Base-by-base conservation (phyloP, 1,140 invertebrate species). In the Telenomus remus region DNA sequence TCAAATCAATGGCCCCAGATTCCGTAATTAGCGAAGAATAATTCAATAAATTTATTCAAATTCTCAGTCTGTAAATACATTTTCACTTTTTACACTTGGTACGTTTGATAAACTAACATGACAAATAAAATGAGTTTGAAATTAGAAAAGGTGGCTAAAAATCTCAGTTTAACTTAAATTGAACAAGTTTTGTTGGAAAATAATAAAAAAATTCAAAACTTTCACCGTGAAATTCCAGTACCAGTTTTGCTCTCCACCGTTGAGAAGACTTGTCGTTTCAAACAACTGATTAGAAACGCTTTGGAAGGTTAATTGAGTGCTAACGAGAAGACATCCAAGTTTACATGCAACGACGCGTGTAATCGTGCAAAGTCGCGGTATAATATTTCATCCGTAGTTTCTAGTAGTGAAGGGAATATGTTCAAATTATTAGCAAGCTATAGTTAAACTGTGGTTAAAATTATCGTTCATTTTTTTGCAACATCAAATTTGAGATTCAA, bases 291-390 rank as follows among this genome's bases (percentile, higher is more conserved):
- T 64, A 64, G 6, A 66, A 63, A 66, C 69, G 79, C 61, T 73
- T 50, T 33, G 46, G 46, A 65, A 79, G 77, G 9, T 80, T 83
- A 83, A 85, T 85, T 84, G 80, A 85, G 83, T 85, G 84, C 81
- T 82, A 84, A 83, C 82, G 81, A 82, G 82, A 49, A 77, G 81
- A 79, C 64, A 77, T 66, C 76, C 72, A 53, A 71, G 48, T 49
- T 63, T 11, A 56, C 55, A 49, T 56, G 60, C 55, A 65, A 35
- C 59, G 27, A 59, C 47, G 60, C 53, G 57, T 47, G 34, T 72
- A 56, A 64, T 72, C 54, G 16, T 46, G 19, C 55, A 70, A 73
- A 75, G 65, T 73, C 75, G 15, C 39, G 19, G 37, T 60, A 3
- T 48, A 27, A 72, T 59, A 54, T 27, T 6, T 27, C 19, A 6